Conservation (phyloP, 2,888 invertebrate species). For the Mythimna pallens region DNA sequence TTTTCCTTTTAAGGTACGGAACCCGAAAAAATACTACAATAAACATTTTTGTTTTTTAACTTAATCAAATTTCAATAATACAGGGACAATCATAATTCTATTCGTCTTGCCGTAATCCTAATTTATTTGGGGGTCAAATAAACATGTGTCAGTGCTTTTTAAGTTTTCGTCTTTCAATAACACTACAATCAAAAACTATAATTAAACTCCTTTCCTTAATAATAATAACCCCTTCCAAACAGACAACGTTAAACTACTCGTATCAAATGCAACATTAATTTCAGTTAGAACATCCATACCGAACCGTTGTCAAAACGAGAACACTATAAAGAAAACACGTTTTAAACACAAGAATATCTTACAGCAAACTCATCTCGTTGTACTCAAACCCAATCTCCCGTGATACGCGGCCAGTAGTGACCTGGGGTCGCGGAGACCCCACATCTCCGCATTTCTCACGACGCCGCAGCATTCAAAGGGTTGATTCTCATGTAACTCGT, state of each 20-base stretch:
- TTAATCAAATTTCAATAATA: no score
- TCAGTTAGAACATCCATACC: background rate
- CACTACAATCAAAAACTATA: background rate
- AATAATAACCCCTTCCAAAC: background rate
- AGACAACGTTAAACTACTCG: background rate
- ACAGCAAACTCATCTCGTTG: slow-evolving; percentile 32
- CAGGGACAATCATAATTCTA: no score
- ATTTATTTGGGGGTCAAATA: background rate
- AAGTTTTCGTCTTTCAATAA: background rate
- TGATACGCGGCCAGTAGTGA: slow-evolving; percentile 69
- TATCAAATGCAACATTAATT: background rate
- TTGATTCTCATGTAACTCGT: slow-evolving; percentile 68
- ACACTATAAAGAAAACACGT: slow-evolving; percentile 36
- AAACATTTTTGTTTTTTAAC: no score
- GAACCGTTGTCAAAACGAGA: slow-evolving; percentile 22
- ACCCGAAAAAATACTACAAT: no score
- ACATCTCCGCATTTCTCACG: slow-evolving; percentile 77
- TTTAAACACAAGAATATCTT: slow-evolving; percentile 35
- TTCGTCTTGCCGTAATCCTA: background rate
- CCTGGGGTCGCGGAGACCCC: slow-evolving; percentile 80
- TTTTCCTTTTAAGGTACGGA: no score
- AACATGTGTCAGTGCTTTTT: background rate
- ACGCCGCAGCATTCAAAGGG: slow-evolving; percentile 76
- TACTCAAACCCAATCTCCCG: slow-evolving; percentile 34
- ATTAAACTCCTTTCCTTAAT: background rate